phyloP scores from a whole-genome alignment of 2,797 vertebrate genomes.

The Catostomus latipinnis region DNA sequence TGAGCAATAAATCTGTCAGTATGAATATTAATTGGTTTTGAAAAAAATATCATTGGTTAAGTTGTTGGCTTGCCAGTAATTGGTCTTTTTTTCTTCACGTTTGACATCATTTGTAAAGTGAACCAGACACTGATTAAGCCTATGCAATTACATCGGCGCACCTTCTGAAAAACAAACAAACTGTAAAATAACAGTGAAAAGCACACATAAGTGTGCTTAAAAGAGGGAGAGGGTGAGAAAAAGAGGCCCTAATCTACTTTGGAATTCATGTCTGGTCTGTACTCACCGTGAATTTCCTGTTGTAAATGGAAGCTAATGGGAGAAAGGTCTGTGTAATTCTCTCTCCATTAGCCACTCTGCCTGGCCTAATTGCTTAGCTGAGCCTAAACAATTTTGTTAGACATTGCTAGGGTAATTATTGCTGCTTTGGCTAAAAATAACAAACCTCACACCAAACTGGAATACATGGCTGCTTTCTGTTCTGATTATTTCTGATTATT shows the following conservation, averaged over 20 bases:
- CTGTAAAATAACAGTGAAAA: slow-evolving; percentile 5
- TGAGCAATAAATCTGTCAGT: neutral
- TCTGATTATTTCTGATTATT: slow-evolving; percentile 3
- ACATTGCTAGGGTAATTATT: slow-evolving; percentile 77
- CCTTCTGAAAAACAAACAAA: slow-evolving; percentile 11
- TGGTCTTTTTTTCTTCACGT: neutral
- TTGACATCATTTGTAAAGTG: neutral
- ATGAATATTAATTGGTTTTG: slow-evolving; percentile 23
- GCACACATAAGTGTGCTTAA: neutral
- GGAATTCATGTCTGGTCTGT: slow-evolving; percentile 72
- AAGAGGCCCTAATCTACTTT: slow-evolving; percentile 70
- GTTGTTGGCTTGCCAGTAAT: neutral
- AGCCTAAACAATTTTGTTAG: slow-evolving; percentile 82
- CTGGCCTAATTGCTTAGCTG: slow-evolving; percentile 79
- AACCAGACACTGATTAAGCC: neutral
- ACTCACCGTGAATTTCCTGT: slow-evolving; percentile 75
- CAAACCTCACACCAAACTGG: slow-evolving; percentile 60
- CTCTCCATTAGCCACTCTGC: slow-evolving; percentile 78
- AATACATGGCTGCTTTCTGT: slow-evolving; percentile 51
- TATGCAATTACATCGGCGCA: slow-evolving; percentile 5
- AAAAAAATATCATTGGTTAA: neutral
- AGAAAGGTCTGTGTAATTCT: slow-evolving; percentile 79
- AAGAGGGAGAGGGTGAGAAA: slow-evolving; percentile 9
- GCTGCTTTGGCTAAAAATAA: slow-evolving; percentile 79
- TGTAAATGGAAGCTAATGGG: slow-evolving; percentile 82